Base-by-base conservation (phyloP, 64 coral and sea anemone genomes). In the Stichodactyla mertensii region DNA sequence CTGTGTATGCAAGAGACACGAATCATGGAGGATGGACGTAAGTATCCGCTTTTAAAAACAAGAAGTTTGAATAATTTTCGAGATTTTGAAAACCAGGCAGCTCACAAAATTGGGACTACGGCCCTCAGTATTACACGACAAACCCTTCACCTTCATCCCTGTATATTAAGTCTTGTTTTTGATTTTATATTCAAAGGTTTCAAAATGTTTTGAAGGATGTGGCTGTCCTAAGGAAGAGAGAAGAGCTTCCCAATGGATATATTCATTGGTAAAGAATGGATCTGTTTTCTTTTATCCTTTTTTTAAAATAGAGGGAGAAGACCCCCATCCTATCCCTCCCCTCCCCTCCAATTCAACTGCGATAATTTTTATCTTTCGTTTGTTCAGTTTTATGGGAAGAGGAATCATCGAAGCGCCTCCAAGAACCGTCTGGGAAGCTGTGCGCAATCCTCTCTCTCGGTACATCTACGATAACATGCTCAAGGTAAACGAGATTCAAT, bases 391-490 rank as follows among this genome's bases (percentile, higher is more conserved):
- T 80, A 92, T 98, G 83, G 95, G 95, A 56, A 84, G 95, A 26
- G 95, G 95, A 74, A 78, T 98, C 22, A 90, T 98, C 18, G 61
- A 91, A 14, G 87, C 93, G 61, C 54, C 89, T 86, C 89, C 95
- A 19, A 87, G 4, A 77, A 98, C 92, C 64, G 92, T 98, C 24
- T 91, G 92, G 89, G 92, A 98, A 69, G 92, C 95, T 77, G 95
- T 98, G 5, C 87, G 71, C 24, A 98, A 93, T 57, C 95, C 95
- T 56, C 84, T 93, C 19, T 98, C 95, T 57, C 83, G 95, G 85
- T 98, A 94, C 56, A 93, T 98, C 83, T 98, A 98, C 83, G 95
- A 98, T 74, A 93, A 89, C 78, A 98, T 98, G 95, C 86, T 98
- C 70, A 98, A 98, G 92, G 95, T 98, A 91, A 19, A 15, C 36